Evolutionary conservation across 2,113 vertebrate species (phyloP).

Genomic region (Saguinus midas): DNA sequence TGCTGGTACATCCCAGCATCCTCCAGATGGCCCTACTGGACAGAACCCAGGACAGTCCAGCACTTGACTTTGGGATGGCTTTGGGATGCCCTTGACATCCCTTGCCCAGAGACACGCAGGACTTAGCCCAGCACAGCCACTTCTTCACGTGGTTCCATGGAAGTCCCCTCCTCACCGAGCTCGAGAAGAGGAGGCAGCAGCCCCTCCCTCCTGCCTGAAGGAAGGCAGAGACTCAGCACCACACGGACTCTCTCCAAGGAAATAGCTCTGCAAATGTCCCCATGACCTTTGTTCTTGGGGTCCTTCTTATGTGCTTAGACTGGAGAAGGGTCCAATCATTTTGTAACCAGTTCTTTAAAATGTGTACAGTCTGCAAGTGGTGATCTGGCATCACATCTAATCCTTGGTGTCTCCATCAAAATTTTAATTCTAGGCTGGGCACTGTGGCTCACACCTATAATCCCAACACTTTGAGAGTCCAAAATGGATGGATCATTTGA

Average conservation of each 20-base stretch:
- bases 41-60: background rate
- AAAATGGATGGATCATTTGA: background rate
- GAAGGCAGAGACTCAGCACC: fast-evolving
- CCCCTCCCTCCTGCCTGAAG: background rate
- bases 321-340: background rate
- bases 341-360: background rate
- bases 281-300: too few relatives aligned
- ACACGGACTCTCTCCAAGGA: background rate
- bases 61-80: background rate
- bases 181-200: background rate
- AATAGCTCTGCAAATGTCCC: background rate
- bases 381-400: background rate
- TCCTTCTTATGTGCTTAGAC: background rate
- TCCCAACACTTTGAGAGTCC: background rate
- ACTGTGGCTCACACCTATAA: background rate
- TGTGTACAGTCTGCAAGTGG: background rate
- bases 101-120: background rate
- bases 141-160: background rate
- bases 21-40: background rate
- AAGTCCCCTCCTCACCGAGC: background rate
- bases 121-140: background rate
- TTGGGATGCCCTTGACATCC: background rate
- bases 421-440: background rate
- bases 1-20: background rate
- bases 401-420: background rate